A percentile compares a stretch with the other conserved stretches of the same genome.
phyloP scores from a whole-genome alignment of 2,113 vertebrate genomes.

The Rattus rattus region DNA sequence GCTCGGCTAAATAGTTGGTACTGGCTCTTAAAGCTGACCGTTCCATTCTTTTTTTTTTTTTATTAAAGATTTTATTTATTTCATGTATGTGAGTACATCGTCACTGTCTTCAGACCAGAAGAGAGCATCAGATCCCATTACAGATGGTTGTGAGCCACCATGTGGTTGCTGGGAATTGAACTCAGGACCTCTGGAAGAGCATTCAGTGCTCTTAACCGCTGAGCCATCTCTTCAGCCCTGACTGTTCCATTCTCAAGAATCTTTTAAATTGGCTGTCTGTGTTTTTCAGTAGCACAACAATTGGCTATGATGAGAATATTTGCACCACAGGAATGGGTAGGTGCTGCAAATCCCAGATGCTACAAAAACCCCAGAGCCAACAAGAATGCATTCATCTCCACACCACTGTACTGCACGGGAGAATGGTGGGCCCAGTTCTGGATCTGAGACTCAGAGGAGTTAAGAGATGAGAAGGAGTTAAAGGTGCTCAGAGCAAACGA shows the following conservation, averaged over 20 bases:
- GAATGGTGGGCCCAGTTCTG: background rate
- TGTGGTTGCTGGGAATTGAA: no score
- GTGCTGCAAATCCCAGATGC: background rate
- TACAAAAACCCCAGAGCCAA: background rate
- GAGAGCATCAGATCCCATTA: no score
- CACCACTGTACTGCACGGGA: no score
- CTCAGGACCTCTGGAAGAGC: no score
- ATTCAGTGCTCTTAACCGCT: no score
- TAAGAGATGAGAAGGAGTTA: background rate
- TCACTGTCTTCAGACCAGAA: no score
- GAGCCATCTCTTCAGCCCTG: no score
- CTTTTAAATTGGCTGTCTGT: background rate
- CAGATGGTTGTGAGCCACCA: no score
- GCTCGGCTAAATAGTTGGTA: background rate
- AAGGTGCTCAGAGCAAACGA: background rate
- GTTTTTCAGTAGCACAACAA: background rate
- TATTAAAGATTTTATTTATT: no score
- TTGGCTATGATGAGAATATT: background rate
- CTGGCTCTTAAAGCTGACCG: background rate
- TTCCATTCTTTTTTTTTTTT: background rate
- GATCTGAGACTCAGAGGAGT: background rate
- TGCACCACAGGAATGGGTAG: conserved; percentile 25
- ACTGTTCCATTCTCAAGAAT: background rate
- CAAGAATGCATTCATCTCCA: background rate
- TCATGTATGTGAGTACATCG: no score